Base-by-base conservation (phyloP, 2,797 vertebrate genomes). In the Ataeniobius toweri region DNA sequence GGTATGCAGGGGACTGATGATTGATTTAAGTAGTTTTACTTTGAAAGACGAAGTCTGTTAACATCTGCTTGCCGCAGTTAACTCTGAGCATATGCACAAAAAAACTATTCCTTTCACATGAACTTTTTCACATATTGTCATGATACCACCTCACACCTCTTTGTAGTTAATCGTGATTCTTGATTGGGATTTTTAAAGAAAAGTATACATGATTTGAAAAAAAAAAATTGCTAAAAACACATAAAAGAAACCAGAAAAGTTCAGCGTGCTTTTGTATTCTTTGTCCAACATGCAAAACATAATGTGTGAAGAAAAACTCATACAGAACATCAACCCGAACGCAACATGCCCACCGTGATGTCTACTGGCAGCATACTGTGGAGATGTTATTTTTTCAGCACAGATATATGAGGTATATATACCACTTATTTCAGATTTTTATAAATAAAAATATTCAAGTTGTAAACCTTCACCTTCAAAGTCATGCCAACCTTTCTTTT, bases 1-100 rank as follows among this genome's bases (percentile, higher is more conserved):
- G 63, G 24, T 51, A 51, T n/a, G 28, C 50, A 53, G 0, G 24
- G 81, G 28, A 79, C 39, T 22, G 8, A 69, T 56, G 61, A 46
- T 83, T 82, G 58, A 79, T 36, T 74, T 77, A 58, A 74, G 56
- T 84, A 24, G 13, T 50, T 74, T 82, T 26, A 74, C 69, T 80
- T 41, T 76, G 0, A 81, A 75, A 78, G 75, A 84, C 2, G 80
- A 78, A 55, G 51, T 56, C 58, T 16, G 10, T 31, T 14, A 61
- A 31, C 16, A 9, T 36, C 7, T 36, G 61, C 31, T 36, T 61
- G 6, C 31, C 61, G 2, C 28, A 22, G 36, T 36, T 36, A 36
- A 36, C 36, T 36, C 31, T 36, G 36, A 36, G 36, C 36, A 36
- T 36, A 36, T 36, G 13, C n/a, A 59, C 56, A 59, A 63, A 36